Conservation (phyloP, 2,888 invertebrate species). For the Acanthosepion lycidas region DNA sequence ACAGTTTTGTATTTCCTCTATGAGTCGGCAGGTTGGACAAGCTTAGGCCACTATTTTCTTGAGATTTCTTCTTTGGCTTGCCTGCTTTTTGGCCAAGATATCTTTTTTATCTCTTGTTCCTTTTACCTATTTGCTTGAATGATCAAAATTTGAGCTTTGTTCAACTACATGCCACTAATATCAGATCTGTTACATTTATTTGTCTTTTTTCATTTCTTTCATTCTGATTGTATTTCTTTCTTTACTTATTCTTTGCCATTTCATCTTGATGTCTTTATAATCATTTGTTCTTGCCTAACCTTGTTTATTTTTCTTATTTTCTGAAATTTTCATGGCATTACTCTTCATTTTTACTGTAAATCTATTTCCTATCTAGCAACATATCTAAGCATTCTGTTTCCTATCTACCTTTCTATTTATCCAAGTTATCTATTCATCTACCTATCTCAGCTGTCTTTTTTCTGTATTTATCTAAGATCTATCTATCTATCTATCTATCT, state of each 20-base stretch:
- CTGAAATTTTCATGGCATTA: not conserved
- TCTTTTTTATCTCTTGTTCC: not conserved
- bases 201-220: not conserved
- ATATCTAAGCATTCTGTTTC: no score
- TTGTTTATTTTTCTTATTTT: not conserved
- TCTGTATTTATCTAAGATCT: no score
- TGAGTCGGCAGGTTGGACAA: conserved; percentile 33
- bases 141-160: conserved; percentile 17
- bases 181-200: not conserved
- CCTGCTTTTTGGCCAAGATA: not conserved
- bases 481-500: no score
- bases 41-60: conserved; percentile 33
- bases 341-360: not conserved
- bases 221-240: not conserved
- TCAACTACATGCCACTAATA: not conserved
- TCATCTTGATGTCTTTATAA: not conserved
- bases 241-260: not conserved
- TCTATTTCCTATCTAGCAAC: not conserved
- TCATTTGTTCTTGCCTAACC: not conserved
- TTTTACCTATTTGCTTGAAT: conserved; percentile 33
- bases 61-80: conserved; percentile 2
- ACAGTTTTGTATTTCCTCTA: not conserved
- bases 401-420: not conserved
- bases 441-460: not conserved
- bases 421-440: no score